Evolutionary conservation across 2,113 vertebrate genomes (phyloP).

Genomic region (Vidua macroura): DNA sequence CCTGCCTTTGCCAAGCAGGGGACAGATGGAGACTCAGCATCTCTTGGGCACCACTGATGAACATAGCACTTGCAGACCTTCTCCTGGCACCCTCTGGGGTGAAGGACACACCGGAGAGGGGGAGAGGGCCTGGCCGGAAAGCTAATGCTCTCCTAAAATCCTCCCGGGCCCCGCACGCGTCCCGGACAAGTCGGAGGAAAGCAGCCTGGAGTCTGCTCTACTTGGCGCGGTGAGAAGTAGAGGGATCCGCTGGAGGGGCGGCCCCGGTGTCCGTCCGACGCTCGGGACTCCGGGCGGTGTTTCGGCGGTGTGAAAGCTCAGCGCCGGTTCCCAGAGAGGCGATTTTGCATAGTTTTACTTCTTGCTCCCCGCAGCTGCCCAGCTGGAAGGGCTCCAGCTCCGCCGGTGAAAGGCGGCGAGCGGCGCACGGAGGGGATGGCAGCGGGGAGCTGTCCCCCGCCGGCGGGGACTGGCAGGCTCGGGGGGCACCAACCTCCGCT

Average conservation of each 20-base stretch:
- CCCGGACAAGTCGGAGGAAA: background rate
- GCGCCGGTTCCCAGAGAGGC: background rate
- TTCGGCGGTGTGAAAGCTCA: background rate
- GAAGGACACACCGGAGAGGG: no score
- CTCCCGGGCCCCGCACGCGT: rapidly evolving
- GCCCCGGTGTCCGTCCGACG: no score
- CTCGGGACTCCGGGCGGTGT: background rate
- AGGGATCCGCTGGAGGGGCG: background rate
- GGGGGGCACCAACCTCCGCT: background rate
- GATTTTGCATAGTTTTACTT: background rate
- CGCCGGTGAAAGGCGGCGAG: background rate
- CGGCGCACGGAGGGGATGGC: background rate
- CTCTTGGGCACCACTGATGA: background rate
- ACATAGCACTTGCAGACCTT: background rate
- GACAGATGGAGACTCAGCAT: background rate
- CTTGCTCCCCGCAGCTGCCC: background rate
- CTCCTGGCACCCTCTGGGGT: no score
- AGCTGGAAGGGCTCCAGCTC: background rate
- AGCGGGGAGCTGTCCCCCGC: background rate
- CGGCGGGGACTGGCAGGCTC: background rate
- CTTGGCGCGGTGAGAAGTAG: background rate
- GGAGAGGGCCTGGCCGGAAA: background rate
- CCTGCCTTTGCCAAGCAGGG: background rate
- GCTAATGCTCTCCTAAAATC: background rate
- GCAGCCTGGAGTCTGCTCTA: background rate